Conservation (phyloP, 2,797 vertebrate species). For the Glyptemys insculpta region DNA sequence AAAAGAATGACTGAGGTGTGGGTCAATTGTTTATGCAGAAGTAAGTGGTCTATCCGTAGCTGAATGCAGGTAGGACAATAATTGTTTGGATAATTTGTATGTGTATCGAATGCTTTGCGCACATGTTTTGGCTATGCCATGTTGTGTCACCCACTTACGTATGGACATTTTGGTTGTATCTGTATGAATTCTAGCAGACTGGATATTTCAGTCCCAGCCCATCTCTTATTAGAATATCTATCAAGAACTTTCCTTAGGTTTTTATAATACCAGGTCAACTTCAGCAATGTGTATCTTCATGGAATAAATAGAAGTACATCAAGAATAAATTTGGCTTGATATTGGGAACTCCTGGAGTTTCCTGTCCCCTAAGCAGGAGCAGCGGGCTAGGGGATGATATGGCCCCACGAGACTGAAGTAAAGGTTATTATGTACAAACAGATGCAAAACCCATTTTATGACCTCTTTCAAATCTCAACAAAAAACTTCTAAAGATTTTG, state of each 20-base stretch:
- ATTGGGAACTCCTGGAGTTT: neutral
- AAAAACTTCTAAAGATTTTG: neutral
- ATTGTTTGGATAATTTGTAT: neutral
- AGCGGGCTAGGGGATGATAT: fast-evolving
- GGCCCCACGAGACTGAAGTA: constrained; percentile 10
- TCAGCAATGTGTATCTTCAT: neutral
- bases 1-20: neutral
- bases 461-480: neutral
- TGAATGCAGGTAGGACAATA: fast-evolving
- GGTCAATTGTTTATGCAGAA: neutral
- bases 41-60: neutral
- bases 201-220: neutral
- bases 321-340: neutral
- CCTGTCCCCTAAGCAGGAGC: neutral
- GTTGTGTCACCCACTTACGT: neutral
- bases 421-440: neutral
- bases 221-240: neutral
- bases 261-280: neutral
- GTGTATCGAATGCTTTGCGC: neutral
- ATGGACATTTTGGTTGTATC: neutral
- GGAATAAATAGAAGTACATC: neutral
- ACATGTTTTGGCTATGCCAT: neutral
- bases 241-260: neutral
- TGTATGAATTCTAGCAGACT: neutral
- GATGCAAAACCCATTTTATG: neutral